Evolutionary conservation across 2,797 vertebrate species (phyloP).

Genomic region (Erpetoichthys calabaricus): DNA sequence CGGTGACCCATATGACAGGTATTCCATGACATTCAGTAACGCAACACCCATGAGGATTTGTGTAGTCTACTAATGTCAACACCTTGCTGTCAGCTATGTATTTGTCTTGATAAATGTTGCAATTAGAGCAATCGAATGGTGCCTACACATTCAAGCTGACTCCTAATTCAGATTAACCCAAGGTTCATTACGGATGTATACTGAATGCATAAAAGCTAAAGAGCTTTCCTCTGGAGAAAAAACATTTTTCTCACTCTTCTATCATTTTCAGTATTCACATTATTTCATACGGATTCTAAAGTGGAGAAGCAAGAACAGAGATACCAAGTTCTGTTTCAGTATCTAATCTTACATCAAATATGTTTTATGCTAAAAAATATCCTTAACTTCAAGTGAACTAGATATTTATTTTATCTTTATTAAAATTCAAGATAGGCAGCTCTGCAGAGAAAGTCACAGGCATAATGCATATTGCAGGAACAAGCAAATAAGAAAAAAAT

Average conservation of each 20-base stretch:
- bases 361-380: no score
- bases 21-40: slow-evolving; percentile 19
- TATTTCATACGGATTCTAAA: no score
- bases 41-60: slow-evolving; percentile 20
- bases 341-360: no score
- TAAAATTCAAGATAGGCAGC: no score
- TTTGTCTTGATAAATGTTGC: slow-evolving; percentile 28
- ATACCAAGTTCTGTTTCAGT: no score
- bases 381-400: no score
- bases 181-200: slow-evolving; percentile 9
- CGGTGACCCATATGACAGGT: slow-evolving; percentile 22
- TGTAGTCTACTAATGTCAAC: slow-evolving; percentile 14
- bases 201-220: slow-evolving; percentile 13
- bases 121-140: slow-evolving; percentile 29
- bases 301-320: no score
- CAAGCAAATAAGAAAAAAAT: no score
- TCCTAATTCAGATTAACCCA: slow-evolving; percentile 22
- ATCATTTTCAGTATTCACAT: no score
- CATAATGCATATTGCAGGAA: no score
- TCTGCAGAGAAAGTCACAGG: no score
- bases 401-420: no score
- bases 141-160: slow-evolving; percentile 16
- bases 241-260: neutral
- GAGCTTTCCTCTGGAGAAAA: neutral
- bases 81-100: slow-evolving; percentile 20